These are phyloP conservation scores for Meda fulgida DNA, from an alignment of 2,797 vertebrate genomes.

Conservation along the genomic window DNA sequence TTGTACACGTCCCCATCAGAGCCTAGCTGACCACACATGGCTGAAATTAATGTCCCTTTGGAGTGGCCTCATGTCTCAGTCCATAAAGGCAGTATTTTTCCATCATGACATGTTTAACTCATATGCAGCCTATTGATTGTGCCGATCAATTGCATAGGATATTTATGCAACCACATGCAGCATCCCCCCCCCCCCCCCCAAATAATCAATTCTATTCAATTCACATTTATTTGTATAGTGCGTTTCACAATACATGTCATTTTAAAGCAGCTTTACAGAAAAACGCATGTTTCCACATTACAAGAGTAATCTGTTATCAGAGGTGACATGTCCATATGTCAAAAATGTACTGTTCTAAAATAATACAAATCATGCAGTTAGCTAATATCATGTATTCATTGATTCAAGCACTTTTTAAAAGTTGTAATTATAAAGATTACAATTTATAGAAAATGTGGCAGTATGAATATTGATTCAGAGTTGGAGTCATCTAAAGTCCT, in stretches of 20 bases:
- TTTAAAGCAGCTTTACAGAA: neutral
- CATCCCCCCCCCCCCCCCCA: neutral
- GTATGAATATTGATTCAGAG: neutral
- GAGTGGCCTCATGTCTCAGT: constrained; percentile 5
- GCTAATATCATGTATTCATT: neutral
- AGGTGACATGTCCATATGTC: no score
- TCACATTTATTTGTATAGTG: neutral
- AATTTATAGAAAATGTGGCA: neutral
- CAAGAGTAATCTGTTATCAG: no score
- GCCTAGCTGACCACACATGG: neutral
- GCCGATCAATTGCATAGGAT: neutral
- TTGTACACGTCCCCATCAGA: neutral
- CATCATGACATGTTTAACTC: neutral
- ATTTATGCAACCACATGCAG: constrained; percentile 32
- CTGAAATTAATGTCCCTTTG: constrained; percentile 23
- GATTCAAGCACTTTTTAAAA: neutral
- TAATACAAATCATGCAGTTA: no score
- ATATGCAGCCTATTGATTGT: neutral
- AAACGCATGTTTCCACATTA: no score
- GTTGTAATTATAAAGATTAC: neutral
- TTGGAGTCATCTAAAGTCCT: neutral
- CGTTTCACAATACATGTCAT: no score
- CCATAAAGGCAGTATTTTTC: constrained; percentile 18
- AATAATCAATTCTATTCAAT: neutral
- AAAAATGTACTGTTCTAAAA: neutral